A percentile compares a stretch with the other conserved stretches of the same genome.
phyloP scores from a whole-genome alignment of 2,113 vertebrate species.

The Sakesphorus luctuosus region DNA sequence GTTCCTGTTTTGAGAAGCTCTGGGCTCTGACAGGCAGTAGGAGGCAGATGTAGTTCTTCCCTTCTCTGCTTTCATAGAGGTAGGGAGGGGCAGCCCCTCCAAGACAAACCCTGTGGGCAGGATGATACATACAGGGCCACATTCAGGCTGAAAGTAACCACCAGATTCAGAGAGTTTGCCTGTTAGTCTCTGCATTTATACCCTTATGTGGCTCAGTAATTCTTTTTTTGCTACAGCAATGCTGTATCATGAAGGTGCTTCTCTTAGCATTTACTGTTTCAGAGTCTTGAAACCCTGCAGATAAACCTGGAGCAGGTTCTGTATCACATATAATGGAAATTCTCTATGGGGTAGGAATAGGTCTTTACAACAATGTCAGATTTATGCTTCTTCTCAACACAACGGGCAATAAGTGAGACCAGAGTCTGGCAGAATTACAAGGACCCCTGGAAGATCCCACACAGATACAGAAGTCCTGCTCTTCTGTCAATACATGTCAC shows the following conservation, averaged over 20 bases:
- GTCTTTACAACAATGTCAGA: neutral
- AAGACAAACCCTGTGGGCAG: neutral
- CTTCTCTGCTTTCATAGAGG: neutral
- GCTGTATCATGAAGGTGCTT: neutral
- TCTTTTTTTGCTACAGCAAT: neutral
- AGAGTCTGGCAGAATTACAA: neutral
- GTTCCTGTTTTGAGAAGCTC: neutral
- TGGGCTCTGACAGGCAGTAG: neutral
- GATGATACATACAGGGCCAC: neutral
- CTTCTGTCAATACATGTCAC: neutral
- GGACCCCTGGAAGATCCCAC: neutral
- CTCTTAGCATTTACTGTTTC: neutral
- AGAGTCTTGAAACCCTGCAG: neutral
- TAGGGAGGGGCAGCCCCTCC: neutral
- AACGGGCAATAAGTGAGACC: neutral
- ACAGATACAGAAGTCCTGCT: neutral
- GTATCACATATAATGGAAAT: neutral
- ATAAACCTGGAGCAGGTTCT: neutral
- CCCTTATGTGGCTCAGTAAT: neutral
- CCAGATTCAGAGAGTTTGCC: neutral
- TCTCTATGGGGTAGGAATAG: neutral
- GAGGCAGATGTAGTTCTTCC: neutral
- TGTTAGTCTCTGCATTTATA: neutral
- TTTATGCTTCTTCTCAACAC: neutral
- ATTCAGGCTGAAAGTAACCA: neutral